phyloP scores from a whole-genome alignment of 2,888 invertebrate genomes.

The Macaria notata region DNA sequence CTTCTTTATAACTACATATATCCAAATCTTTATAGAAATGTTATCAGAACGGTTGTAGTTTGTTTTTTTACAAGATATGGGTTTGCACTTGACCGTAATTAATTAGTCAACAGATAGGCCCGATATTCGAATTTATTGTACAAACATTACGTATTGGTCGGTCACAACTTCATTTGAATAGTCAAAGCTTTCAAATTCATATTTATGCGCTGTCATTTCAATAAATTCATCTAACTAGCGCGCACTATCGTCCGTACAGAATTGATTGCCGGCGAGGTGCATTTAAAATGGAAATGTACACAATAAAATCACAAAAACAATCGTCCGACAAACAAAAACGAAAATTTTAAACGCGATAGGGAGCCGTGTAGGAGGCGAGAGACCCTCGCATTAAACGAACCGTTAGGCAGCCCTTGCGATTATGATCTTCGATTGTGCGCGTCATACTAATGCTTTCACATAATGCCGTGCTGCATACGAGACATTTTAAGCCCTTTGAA shows the following conservation, averaged over 20 bases:
- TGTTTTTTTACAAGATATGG: no score
- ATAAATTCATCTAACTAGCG: not conserved
- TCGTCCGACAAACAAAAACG: conserved; percentile 33
- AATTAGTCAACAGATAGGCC: no score
- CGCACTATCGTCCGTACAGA: conserved; percentile 4
- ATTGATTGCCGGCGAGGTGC: conserved; percentile 5
- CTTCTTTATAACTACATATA: no score
- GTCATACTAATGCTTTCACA: no score
- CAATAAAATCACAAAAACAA: conserved; percentile 10
- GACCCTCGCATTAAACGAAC: conserved; percentile 47
- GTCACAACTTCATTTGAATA: conserved; percentile 3
- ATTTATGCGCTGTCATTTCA: not conserved
- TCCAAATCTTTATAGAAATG: no score
- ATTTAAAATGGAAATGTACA: conserved; percentile 19
- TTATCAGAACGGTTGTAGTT: no score
- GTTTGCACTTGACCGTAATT: no score
- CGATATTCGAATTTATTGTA: no score
- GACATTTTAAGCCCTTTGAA: no score
- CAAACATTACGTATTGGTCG: no score
- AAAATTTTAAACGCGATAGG: conserved; percentile 19
- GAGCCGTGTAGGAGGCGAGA: not conserved
- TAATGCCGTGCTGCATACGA: no score
- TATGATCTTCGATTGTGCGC: conserved; percentile 36
- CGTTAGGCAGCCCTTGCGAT: conserved; percentile 62
- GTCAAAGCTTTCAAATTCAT: not conserved